Evolutionary conservation across 2,113 vertebrate genomes (phyloP), one percentile per base, ranked within the genome.

Genomic region (Cyprinodon brontotheroides): DNA sequence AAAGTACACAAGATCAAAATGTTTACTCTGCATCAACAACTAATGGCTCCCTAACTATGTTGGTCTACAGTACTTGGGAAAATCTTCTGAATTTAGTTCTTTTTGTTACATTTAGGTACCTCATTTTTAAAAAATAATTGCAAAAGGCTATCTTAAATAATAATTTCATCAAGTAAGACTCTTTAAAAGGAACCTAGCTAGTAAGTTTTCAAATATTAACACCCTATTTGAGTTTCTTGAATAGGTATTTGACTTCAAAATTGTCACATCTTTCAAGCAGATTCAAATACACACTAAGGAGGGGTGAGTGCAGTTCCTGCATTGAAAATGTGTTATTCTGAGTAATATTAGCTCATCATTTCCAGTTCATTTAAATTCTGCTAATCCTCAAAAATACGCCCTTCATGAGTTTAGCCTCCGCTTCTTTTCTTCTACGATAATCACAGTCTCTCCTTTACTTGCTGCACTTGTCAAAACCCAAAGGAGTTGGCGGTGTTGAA

Each of bases 401-500:
- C 36, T 4, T 75, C 59, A 11, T 61, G 13, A 70, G 43, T 64
- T 40, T 47, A n/a, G 38, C 39, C 48, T 65, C 41, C 59, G 22
- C 17, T 65, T 37, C 20, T 39, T 64, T 70, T 17, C 29, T 20
- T 37, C 39, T 45, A 7, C 48, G 59, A 66, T 0, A 41, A 61
- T 48, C 13, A 2, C 8, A 29, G 61, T 37, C 53, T 40, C 60
- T 43, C 61, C 66, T 64, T 59, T 65, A 40, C 61, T 7, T 70
- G 53, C 9, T 63, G 45, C 38, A 37, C 70, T 74, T 68, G 80
- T 83, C 84, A 60, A 45, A 3, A 62, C 68, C 57, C 77, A 75
- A 86, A 76, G 64, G 79, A 82, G 85, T 29, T 57, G 75, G 70
- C 77, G 65, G 61, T 6, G 53, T 60, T 29, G n/a, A 41, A 57